Base-by-base conservation (phyloP, 2,113 vertebrate genomes). In the Notiomystis cincta region DNA sequence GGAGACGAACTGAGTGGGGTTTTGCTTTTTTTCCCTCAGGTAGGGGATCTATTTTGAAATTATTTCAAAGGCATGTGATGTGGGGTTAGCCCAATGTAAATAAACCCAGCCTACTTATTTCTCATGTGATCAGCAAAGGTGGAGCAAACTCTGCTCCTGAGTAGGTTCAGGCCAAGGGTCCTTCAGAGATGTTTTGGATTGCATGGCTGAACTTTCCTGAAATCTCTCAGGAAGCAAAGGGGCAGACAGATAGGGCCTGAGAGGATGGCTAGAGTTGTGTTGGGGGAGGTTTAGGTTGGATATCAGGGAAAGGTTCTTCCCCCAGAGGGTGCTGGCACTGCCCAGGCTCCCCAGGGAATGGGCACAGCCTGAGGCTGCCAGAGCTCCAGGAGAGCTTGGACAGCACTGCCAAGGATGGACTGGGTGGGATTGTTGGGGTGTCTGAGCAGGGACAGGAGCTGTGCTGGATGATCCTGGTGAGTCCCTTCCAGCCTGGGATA, bases 221-320 rank as follows among this genome's bases (percentile, higher is more conserved):
- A 38, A 22, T 45, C 17, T 69, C 40, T 69, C 31, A 37, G 54
- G 64, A 70, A n/a, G 40, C 28, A 70, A 38, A 78, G n/a, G 18
- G 28, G 14, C n/a, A 40, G 19, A 9, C 21, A 40, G 54, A 28
- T 2, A 28, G 47, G 40, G 69, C 10, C 21, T 7, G 21, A 42
- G 31, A 7, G 15, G 24, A 42, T 2, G 10, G 7, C 22, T 42
- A 40, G 40, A 47, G 19, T 2, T 61, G 19, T 33, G 35, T 5
- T 15, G 16, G 15, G 22, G 11, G 4, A 35, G 6, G 15, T 0
- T 76, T 11, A 5, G 24, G 13, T 2, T 3, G 25, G 40, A 7
- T 0, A 1, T 58, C 11, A 21, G 19, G 25, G 2, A 11, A 72
- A 73, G 13, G 10, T 0, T 33, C 33, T 58, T 28, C 33, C 15